Evolutionary conservation across 2,113 vertebrate genomes (phyloP), one percentile per base, ranked within the genome.

Genomic region (Dicerorhinus sumatrensis): DNA sequence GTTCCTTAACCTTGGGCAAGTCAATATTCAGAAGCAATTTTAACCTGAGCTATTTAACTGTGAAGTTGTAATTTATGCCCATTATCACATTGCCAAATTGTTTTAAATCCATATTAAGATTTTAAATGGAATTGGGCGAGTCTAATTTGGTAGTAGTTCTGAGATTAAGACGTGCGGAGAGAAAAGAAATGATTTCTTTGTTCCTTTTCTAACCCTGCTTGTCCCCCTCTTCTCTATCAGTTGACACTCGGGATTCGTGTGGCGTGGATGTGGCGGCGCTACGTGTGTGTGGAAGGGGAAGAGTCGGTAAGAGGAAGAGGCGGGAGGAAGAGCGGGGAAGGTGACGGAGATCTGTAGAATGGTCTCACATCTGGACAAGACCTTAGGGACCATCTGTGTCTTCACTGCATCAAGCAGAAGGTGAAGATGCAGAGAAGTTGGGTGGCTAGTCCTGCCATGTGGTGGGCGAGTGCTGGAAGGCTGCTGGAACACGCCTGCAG

Each of bases 21-120:
- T 84, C 70, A 81, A 46, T 91, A 76, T 75, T 56, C 80, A 91
- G 81, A 95, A 84, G 67, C 63, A 76, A 91, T 94, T 94, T 97
- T 79, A 89, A 93, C 77, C 73, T 70, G 82, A 93, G 63, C 75
- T 83, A 31, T 95, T 95, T 83, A 88, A 93, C 65, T 63, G 20
- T 85, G 51, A 93, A 83, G 88, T 81, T 96, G 31, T 89, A 89
- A 93, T 91, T 91, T 88, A 82, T 93, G 86, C 91, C 93, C 87
- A 81, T 92, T 77, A 86, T 82, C 79, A 86, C 63, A 63, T 69
- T 70, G 72, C 81, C 85, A 94, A 94, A 82, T 58, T 56, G 65
- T 79, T 94, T 93, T 82, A 85, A 87, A 93, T 48, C 56, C 25
- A 65, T 46, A 94, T 93, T 91, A 88, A 96, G 83, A 89, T 82